These are phyloP conservation scores for Corythaixoides concolor DNA, from an alignment of 2,113 vertebrate species.

Conservation along the genomic window DNA sequence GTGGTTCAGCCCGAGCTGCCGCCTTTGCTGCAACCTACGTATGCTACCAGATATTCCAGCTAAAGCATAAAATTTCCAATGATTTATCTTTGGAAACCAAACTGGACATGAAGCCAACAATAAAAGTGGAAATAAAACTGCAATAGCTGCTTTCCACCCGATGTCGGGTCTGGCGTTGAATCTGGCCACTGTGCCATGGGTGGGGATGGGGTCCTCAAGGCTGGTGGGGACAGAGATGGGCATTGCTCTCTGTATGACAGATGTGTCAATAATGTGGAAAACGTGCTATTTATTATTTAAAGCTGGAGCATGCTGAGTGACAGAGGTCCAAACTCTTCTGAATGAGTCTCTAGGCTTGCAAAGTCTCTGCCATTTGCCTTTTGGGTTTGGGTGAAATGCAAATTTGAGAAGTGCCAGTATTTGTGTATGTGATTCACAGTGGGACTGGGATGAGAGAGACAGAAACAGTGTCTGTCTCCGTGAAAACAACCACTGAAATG, in stretches of 20 bases:
- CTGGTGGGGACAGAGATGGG: background rate
- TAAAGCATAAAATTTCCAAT: background rate
- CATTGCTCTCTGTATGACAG: background rate
- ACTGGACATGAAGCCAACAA: background rate
- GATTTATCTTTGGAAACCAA: background rate
- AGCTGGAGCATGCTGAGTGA: background rate
- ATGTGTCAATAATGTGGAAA: background rate
- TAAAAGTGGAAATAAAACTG: background rate
- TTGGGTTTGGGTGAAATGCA: background rate
- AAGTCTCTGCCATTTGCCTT: background rate
- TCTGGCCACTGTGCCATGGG: background rate
- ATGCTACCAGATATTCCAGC: background rate
- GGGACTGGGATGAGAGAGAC: background rate
- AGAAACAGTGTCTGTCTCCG: background rate
- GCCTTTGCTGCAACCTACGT: no score
- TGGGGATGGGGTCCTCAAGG: background rate
- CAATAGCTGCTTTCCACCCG: background rate
- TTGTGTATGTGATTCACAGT: accelerated
- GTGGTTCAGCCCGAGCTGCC: background rate
- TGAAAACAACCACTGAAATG: background rate
- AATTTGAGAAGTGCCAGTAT: background rate
- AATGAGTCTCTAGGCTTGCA: background rate
- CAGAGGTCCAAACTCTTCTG: background rate
- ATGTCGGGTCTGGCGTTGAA: background rate
- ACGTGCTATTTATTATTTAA: accelerated